phyloP scores from a whole-genome alignment of 2,113 vertebrate genomes.

The Oryzias celebensis region DNA sequence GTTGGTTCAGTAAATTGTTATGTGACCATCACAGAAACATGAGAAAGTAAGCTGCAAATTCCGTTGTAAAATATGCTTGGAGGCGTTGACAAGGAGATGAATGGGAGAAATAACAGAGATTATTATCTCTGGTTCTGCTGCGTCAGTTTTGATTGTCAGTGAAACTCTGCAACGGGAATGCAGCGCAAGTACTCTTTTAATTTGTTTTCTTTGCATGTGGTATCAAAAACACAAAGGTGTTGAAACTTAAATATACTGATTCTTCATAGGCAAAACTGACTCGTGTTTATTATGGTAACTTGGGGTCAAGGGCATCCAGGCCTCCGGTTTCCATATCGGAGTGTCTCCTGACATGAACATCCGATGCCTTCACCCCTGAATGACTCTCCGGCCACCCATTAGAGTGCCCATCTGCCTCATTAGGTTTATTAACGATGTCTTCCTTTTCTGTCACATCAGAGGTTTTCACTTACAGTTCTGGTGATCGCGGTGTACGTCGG shows the following conservation, averaged over 20 bases:
- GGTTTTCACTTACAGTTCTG: conserved; percentile 58
- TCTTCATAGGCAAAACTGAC: conserved; percentile 31
- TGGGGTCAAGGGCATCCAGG: conserved; percentile 51
- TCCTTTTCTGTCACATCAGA: conserved; percentile 63
- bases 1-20: background rate
- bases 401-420: conserved; percentile 66
- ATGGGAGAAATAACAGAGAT: conserved; percentile 17
- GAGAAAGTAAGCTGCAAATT: conserved; percentile 2
- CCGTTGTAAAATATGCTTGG: background rate
- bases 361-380: conserved; percentile 42
- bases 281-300: conserved; percentile 42
- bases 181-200: conserved; percentile 1
- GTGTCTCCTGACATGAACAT: conserved; percentile 30
- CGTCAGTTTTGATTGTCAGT: conserved; percentile 8
- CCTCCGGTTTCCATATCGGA: conserved; percentile 52
- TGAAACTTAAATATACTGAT: conserved; percentile 8
- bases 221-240: conserved; percentile 13
- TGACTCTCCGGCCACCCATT: conserved; percentile 55
- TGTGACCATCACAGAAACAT: background rate
- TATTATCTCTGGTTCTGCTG: conserved; percentile 5
- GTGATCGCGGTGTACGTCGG: conserved; percentile 60
- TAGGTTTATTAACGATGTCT: conserved; percentile 74
- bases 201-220: conserved; percentile 28
- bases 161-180: background rate
- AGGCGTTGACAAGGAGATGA: conserved; percentile 26